Conservation (phyloP, 2,797 vertebrate species). For the Todus mexicanus region DNA sequence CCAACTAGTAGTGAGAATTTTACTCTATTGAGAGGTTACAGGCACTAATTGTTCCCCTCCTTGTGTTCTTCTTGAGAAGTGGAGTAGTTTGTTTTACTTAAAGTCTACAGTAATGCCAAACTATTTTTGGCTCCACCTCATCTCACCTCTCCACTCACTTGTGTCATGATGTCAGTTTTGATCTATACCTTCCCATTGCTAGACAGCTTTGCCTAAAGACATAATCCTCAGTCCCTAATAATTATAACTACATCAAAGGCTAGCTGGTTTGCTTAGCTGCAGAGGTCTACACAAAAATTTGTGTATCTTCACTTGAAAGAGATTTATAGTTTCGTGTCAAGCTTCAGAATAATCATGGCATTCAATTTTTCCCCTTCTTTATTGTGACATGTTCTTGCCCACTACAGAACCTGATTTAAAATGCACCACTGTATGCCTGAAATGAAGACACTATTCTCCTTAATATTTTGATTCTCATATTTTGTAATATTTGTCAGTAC, state of each 20-base stretch:
- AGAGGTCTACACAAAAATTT: constrained; percentile 47
- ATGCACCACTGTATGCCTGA: background rate
- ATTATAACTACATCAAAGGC: constrained; percentile 72
- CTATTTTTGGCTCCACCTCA: constrained; percentile 53
- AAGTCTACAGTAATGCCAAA: constrained; percentile 3
- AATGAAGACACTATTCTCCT: background rate
- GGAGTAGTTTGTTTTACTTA: constrained; percentile 12
- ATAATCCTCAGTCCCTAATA: constrained; percentile 67
- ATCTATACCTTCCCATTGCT: constrained; percentile 68
- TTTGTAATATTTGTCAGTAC: background rate
- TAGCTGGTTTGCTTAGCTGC: constrained; percentile 65
- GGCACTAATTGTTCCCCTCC: background rate
- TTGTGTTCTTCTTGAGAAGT: background rate
- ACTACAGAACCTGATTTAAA: background rate
- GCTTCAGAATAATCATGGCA: constrained; percentile 18
- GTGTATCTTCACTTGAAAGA: constrained; percentile 60
- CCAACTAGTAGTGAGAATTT: background rate
- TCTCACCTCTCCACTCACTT: constrained; percentile 37
- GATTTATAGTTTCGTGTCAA: constrained; percentile 51
- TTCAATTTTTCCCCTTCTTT: constrained; percentile 25
- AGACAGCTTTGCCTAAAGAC: constrained; percentile 70
- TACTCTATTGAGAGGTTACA: background rate
- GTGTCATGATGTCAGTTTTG: constrained; percentile 70
- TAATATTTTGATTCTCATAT: background rate
- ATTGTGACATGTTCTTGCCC: background rate